phyloP scores from a whole-genome alignment of 1,140 invertebrate species.

The Lepidurus couesii region DNA sequence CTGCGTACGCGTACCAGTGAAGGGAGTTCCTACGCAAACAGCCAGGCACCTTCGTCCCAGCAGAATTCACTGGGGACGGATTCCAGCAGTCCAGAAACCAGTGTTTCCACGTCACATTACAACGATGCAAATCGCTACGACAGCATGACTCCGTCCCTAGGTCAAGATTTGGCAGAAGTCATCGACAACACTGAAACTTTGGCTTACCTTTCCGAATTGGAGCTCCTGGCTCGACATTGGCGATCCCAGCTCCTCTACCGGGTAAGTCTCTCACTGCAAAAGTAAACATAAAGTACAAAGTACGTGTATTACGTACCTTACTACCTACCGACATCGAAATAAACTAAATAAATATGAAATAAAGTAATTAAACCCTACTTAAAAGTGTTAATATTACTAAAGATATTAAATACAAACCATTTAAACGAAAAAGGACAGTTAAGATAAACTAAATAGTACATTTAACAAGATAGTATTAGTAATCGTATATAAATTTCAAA shows the following conservation, averaged over 20 bases:
- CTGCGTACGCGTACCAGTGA: constrained; percentile 22
- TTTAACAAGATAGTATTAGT: no score
- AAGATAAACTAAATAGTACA: no score
- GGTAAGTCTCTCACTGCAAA: neutral
- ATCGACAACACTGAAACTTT: constrained; percentile 33
- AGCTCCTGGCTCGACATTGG: constrained; percentile 35
- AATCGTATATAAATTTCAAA: no score
- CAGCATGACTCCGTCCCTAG: neutral
- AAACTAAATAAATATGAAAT: no score
- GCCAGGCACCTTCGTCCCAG: neutral
- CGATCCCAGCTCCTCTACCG: constrained; percentile 34
- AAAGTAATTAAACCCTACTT: no score
- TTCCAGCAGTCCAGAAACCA: constrained; percentile 17
- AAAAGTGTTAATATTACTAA: no score
- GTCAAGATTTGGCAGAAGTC: constrained; percentile 22
- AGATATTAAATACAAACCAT: no score
- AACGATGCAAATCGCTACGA: neutral
- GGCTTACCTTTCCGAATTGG: constrained; percentile 36
- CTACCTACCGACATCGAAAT: no score
- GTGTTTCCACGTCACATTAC: neutral
- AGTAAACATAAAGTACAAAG: no score
- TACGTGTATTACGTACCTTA: no score
- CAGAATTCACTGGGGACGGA: constrained; percentile 22
- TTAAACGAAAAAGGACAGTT: no score
- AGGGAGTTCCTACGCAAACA: neutral